phyloP scores from a whole-genome alignment of 2,888 invertebrate species.

The Pheosia gnoma region DNA sequence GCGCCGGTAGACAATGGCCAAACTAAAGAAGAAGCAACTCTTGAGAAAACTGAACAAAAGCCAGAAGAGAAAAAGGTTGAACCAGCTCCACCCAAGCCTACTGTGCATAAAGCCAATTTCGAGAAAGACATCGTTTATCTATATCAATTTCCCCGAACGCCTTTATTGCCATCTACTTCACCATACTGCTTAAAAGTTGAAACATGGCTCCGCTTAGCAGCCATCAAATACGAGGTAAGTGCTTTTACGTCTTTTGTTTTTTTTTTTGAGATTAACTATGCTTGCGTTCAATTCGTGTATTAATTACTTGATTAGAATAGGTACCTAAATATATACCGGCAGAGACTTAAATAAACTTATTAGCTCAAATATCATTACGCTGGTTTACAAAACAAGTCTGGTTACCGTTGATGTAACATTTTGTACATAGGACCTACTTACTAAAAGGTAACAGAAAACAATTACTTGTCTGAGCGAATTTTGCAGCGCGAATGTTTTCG shows the following conservation, averaged over 20 bases:
- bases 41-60: slow-evolving; percentile 77
- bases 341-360: too few species aligned
- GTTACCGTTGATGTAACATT: too few species aligned
- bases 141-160: slow-evolving; percentile 96
- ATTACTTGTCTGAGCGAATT: too few species aligned
- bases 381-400: too few species aligned
- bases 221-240: slow-evolving; percentile 96
- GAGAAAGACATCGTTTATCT: slow-evolving; percentile 97
- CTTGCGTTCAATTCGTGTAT: slow-evolving; percentile 32
- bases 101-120: slow-evolving; percentile 94
- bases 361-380: too few species aligned
- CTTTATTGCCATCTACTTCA: slow-evolving; percentile 94
- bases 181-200: slow-evolving; percentile 98
- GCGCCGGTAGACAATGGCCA: slow-evolving; percentile 76
- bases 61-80: slow-evolving; percentile 84
- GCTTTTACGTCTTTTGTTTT: slow-evolving; percentile 12
- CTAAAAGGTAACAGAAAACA: too few species aligned
- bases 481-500: too few species aligned
- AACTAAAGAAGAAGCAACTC: slow-evolving; percentile 70
- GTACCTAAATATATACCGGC: too few species aligned
- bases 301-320: neutral
- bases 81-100: slow-evolving; percentile 88
- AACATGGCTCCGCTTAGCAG: slow-evolving; percentile 96
- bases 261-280: slow-evolving; percentile 17
- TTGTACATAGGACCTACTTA: too few species aligned